A percentile compares a stretch with the other conserved stretches of the same genome.
These are phyloP conservation scores for Glossophaga mutica DNA, from an alignment of 2,797 vertebrate species.

Conservation along the genomic window DNA sequence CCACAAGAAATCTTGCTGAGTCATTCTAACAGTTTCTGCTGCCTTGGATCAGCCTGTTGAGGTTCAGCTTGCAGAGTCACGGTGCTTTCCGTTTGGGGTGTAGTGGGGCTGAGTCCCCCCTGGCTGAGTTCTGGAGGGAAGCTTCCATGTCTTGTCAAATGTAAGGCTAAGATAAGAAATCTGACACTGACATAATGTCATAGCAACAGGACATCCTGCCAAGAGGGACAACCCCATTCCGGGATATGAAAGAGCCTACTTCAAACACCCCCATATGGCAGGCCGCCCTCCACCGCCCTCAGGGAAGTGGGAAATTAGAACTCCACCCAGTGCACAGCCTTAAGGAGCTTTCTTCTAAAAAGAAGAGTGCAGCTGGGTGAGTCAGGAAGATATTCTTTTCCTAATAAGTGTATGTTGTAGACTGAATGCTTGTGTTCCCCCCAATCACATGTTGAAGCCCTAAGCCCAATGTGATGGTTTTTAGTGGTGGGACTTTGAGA, in stretches of 20 bases:
- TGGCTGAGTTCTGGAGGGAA: neutral
- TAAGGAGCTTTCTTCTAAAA: neutral
- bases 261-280: neutral
- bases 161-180: neutral
- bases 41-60: neutral
- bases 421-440: neutral
- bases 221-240: neutral
- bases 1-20: neutral
- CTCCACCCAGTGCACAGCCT: neutral
- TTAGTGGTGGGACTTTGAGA: neutral
- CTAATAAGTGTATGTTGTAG: neutral
- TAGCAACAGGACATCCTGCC: neutral
- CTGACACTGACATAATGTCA: neutral
- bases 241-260: neutral
- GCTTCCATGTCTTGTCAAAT: neutral
- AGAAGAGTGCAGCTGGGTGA: neutral
- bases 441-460: neutral
- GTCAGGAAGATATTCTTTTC: neutral
- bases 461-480: neutral
- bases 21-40: neutral
- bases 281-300: neutral
- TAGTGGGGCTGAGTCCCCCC: neutral
- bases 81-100: neutral
- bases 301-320: neutral
- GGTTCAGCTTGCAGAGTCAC: neutral